These are phyloP conservation scores for Nematopogon swammerdamellus DNA, from an alignment of 2,888 invertebrate genomes.

Conservation along the genomic window DNA sequence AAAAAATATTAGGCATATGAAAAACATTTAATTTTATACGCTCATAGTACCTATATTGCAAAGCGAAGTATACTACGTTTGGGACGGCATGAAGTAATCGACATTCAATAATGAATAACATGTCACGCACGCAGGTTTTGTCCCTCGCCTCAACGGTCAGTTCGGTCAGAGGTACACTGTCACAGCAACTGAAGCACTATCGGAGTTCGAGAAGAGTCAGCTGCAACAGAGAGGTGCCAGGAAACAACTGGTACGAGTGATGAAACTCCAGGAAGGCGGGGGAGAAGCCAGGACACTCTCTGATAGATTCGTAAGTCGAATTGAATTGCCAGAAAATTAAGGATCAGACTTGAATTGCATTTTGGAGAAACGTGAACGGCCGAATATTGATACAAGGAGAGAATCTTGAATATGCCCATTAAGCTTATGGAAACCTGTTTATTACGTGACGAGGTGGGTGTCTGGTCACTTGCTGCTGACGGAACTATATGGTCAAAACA, in stretches of 20 bases:
- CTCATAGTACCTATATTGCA: too few species aligned
- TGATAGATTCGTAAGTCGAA: slow-evolving; percentile 58
- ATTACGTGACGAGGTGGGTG: too few species aligned
- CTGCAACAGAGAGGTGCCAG: slow-evolving; percentile 54
- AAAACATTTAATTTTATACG: too few species aligned
- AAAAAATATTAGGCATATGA: too few species aligned
- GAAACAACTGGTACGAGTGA: slow-evolving; percentile 57
- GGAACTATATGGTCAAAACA: too few species aligned
- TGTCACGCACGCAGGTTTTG: slow-evolving; percentile 64
- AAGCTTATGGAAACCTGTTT: too few species aligned
- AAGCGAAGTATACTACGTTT: too few species aligned
- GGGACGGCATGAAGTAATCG: too few species aligned
- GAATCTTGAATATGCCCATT: too few species aligned
- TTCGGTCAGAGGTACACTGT: slow-evolving; percentile 71
- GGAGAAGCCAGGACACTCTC: slow-evolving; percentile 59
- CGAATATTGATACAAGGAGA: too few species aligned
- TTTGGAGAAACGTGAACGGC: not conserved
- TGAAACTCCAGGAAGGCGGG: slow-evolving; percentile 59
- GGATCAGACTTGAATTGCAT: not conserved
- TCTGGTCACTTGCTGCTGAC: too few species aligned
- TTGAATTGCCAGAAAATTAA: not conserved
- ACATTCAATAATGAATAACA: too few species aligned
- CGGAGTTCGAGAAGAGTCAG: slow-evolving; percentile 66
- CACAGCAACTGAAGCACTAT: slow-evolving; percentile 68
- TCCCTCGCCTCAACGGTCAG: slow-evolving; percentile 63